A percentile compares a stretch with the other conserved stretches of the same genome.
These are phyloP conservation scores for Horisme vitalbata DNA, from an alignment of 2,888 invertebrate genomes.

Conservation along the genomic window DNA sequence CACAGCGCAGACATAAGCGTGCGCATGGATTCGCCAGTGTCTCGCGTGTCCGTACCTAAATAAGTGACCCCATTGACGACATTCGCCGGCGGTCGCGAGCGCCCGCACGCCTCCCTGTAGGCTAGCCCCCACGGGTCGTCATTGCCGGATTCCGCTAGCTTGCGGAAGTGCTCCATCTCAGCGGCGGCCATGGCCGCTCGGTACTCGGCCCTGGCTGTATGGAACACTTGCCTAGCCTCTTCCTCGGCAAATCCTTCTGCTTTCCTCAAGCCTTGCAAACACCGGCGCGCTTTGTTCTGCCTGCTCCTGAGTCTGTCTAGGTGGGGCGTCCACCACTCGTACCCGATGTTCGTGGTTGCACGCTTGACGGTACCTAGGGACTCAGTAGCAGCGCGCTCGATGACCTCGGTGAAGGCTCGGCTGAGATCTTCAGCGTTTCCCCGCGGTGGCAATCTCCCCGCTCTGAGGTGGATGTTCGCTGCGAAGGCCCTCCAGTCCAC, in stretches of 20 bases:
- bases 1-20: background rate
- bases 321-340: slow-evolving; percentile 19
- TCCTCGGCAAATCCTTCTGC: too few species aligned
- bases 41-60: background rate
- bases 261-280: background rate
- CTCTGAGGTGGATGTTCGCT: background rate
- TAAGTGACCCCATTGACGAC: too few species aligned
- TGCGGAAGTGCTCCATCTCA: too few species aligned
- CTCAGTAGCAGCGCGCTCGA: background rate
- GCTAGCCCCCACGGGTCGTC: background rate
- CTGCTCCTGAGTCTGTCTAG: slow-evolving; percentile 2
- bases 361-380: background rate
- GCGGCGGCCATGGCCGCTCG: background rate
- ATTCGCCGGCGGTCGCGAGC: background rate
- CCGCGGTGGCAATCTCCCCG: background rate
- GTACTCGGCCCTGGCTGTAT: too few species aligned
- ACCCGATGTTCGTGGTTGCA: background rate
- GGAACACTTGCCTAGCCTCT: too few species aligned
- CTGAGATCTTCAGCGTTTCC: background rate
- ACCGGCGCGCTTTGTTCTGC: slow-evolving; percentile 12
- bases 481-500: slow-evolving; percentile 2
- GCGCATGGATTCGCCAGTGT: background rate
- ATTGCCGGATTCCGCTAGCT: background rate
- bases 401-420: background rate
- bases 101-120: too few species aligned